phyloP scores from a whole-genome alignment of 2,888 invertebrate genomes.

The Sesia apiformis region DNA sequence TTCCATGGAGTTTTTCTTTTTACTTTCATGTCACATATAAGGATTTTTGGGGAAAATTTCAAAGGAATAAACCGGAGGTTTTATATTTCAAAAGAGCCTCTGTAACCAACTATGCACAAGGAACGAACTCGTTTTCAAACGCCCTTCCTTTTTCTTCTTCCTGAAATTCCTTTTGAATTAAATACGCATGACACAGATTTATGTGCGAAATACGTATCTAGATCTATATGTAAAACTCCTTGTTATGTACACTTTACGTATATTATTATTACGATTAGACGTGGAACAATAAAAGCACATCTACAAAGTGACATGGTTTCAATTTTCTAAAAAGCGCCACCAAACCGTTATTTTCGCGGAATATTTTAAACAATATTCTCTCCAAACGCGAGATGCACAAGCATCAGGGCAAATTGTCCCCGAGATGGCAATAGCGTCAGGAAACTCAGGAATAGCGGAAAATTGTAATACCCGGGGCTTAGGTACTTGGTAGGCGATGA shows the following conservation, averaged over 20 bases:
- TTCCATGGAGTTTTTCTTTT: conserved; percentile 2
- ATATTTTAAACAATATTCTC: conserved; percentile 44
- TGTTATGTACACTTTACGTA: neutral
- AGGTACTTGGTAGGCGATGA: conserved; percentile 40
- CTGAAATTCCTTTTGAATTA: neutral
- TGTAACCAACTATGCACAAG: conserved; percentile 21
- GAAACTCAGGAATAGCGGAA: conserved; percentile 33
- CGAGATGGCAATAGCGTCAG: conserved; percentile 50
- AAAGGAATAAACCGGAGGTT: conserved; percentile 25
- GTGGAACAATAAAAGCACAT: neutral
- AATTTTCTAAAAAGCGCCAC: conserved; percentile 9
- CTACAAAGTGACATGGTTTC: conserved; percentile 2
- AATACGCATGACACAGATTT: neutral
- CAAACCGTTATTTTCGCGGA: conserved; percentile 15
- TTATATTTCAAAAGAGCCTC: conserved; percentile 33
- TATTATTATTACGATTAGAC: neutral
- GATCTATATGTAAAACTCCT: neutral
- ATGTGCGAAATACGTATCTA: neutral
- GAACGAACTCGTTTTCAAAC: conserved; percentile 5
- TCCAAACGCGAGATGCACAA: conserved; percentile 35
- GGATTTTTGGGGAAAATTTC: conserved; percentile 10
- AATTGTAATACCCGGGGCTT: conserved; percentile 59
- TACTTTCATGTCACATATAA: conserved; percentile 5
- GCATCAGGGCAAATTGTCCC: conserved; percentile 63
- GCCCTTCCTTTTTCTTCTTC: neutral